Percentiles rank a stretch among this genome's conserved stretches.
Evolutionary conservation across 2,888 invertebrate genomes (phyloP).

Genomic region (Plutella xylostella): DNA sequence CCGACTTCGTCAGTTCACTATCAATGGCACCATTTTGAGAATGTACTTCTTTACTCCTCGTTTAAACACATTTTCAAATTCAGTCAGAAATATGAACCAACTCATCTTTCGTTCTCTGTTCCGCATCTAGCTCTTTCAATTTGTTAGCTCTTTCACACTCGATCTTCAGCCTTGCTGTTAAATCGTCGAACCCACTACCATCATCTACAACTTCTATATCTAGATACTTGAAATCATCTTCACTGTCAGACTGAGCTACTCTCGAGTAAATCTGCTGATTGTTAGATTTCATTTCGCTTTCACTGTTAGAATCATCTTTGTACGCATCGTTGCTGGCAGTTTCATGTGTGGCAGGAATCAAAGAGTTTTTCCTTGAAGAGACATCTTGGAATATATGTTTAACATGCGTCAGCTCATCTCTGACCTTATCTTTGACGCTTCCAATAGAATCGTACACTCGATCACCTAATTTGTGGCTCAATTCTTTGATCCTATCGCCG

Average conservation of each 20-base stretch:
- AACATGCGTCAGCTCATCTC: conserved; percentile 31
- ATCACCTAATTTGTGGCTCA: conserved; percentile 38
- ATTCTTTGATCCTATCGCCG: conserved; percentile 38
- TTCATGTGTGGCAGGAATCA: conserved; percentile 25
- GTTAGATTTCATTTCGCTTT: conserved; percentile 23
- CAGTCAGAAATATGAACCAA: conserved; percentile 27
- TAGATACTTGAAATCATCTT: conserved; percentile 44
- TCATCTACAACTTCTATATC: conserved; percentile 60
- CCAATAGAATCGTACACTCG: conserved; percentile 48
- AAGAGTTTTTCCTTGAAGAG: conserved; percentile 22
- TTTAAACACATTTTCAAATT: conserved; percentile 7
- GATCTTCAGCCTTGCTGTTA: conserved; percentile 5
- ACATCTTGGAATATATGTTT: conserved; percentile 32
- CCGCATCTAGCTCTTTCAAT: conserved; percentile 27
- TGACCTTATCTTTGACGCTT: conserved; percentile 37
- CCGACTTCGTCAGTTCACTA: too few relatives aligned
- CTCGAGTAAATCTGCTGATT: conserved; percentile 13
- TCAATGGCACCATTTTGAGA: conserved; percentile 5
- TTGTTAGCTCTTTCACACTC: conserved; percentile 20
- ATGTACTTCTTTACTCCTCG: too few relatives aligned
- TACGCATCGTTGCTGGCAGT: conserved; percentile 30
- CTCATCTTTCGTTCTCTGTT: conserved; percentile 18
- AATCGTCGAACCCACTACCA: conserved; percentile 40
- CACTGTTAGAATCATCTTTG: conserved; percentile 32
- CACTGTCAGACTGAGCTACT: conserved; percentile 42